These are phyloP conservation scores for Pipa parva DNA, from an alignment of 2,113 vertebrate genomes.

Conservation along the genomic window DNA sequence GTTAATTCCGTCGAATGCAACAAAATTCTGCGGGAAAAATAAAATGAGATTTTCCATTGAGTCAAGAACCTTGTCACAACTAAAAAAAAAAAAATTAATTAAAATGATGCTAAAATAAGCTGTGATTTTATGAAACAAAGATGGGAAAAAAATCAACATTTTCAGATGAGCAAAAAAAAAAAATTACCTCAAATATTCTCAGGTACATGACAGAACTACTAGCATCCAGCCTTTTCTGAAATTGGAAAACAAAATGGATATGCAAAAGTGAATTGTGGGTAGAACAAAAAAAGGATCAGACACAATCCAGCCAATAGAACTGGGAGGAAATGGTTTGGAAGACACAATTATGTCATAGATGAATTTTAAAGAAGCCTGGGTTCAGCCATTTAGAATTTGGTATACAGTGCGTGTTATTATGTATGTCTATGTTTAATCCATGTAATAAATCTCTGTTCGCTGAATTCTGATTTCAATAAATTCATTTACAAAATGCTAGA, in stretches of 20 bases:
- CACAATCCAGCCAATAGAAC: neutral
- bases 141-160: conserved; percentile 36
- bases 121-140: conserved; percentile 13
- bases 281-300: conserved; percentile 34
- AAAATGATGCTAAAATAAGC: conserved; percentile 26
- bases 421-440: too few species aligned
- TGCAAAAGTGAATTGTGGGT: neutral
- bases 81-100: conserved; percentile 11
- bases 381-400: too few species aligned
- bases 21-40: conserved; percentile 55
- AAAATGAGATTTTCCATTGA: conserved; percentile 51
- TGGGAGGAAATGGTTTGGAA: neutral
- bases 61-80: conserved; percentile 32
- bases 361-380: too few species aligned
- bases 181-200: conserved; percentile 44
- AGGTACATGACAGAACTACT: conserved; percentile 35
- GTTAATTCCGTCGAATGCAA: conserved; percentile 10
- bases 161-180: conserved; percentile 42
- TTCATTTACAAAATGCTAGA: too few species aligned
- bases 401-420: too few species aligned
- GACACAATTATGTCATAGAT: too few species aligned
- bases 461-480: too few species aligned
- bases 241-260: conserved; percentile 37
- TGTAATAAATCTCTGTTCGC: too few species aligned
- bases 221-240: conserved; percentile 45